Evolutionary conservation across 1,140 invertebrate genomes (phyloP).

Genomic region (Orius laevigatus): DNA sequence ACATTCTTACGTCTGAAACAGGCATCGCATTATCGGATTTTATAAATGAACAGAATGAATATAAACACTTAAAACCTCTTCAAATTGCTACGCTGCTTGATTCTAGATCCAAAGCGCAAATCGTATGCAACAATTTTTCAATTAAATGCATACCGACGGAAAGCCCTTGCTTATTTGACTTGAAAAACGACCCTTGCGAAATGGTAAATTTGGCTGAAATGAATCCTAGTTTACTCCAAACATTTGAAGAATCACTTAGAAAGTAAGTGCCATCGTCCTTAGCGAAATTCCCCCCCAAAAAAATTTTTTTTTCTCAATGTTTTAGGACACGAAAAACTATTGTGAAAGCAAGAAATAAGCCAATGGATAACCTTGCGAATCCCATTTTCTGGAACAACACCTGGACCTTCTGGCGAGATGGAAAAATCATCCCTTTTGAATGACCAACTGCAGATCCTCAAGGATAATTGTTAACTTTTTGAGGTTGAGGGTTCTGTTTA

Average conservation of each 20-base stretch:
- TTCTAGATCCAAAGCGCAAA: constrained; percentile 28
- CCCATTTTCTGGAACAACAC: constrained; percentile 35
- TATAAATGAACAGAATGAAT: constrained; percentile 12
- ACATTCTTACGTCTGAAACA: constrained; percentile 33
- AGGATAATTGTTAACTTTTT: too few species aligned
- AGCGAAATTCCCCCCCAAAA: neutral
- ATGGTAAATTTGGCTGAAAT: constrained; percentile 42
- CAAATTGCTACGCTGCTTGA: constrained; percentile 24
- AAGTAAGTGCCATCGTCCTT: constrained; percentile 22
- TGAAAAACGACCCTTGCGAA: constrained; percentile 61
- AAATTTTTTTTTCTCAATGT: neutral
- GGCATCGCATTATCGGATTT: constrained; percentile 28
- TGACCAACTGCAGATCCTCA: too few species aligned
- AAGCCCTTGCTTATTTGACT: constrained; percentile 54
- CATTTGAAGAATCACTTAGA: constrained; percentile 30
- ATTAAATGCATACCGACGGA: constrained; percentile 32
- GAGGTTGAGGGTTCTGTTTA: too few species aligned
- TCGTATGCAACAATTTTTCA: constrained; percentile 27
- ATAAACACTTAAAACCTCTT: constrained; percentile 22
- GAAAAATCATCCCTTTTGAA: constrained; percentile 2
- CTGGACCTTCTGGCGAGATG: constrained; percentile 38
- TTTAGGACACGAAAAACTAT: constrained; percentile 24
- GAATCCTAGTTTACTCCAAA: constrained; percentile 28
- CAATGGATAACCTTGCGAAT: constrained; percentile 34
- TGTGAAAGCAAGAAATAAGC: constrained; percentile 32